A percentile compares a stretch with the other conserved stretches of the same genome.
Evolutionary conservation across 2,888 invertebrate genomes (phyloP).

Genomic region (Dioctria linearis): DNA sequence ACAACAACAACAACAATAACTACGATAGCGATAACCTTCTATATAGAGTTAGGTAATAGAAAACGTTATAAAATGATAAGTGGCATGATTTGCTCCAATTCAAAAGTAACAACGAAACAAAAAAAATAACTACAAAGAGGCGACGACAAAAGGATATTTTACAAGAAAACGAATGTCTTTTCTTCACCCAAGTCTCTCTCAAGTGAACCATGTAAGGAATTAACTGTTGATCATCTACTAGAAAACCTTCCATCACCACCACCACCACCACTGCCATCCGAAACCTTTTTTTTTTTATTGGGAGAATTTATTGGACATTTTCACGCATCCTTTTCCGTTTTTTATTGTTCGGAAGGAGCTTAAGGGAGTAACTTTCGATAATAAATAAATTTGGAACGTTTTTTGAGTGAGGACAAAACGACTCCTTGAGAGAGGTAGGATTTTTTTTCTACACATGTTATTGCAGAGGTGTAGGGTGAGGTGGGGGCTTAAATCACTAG

Average conservation of each 20-base stretch:
- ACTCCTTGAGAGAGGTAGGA: background rate
- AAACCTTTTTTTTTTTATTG: conserved; percentile 52
- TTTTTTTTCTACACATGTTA: conserved; percentile 12
- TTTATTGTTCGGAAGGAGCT: conserved; percentile 41
- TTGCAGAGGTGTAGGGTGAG: no score
- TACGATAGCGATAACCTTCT: no score
- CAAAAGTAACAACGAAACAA: background rate
- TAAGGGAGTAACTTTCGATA: conserved; percentile 30
- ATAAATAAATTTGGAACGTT: conserved; percentile 28
- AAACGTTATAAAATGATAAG: conserved; percentile 17
- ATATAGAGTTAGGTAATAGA: no score
- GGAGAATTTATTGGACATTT: conserved; percentile 39
- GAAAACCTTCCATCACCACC: background rate
- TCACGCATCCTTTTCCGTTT: conserved; percentile 24
- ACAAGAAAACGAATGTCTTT: conserved; percentile 40
- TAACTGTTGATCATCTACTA: conserved; percentile 47
- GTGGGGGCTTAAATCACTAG: no score
- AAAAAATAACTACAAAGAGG: conserved; percentile 19
- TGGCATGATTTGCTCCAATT: conserved; percentile 35
- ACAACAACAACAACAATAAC: no score
- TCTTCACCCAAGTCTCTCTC: background rate
- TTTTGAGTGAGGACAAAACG: conserved; percentile 2
- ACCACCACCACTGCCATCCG: background rate
- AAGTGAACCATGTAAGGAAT: conserved; percentile 47
- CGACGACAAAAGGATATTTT: conserved; percentile 36